Conservation (phyloP, 2,113 vertebrate species). For the Helogale parvula region DNA sequence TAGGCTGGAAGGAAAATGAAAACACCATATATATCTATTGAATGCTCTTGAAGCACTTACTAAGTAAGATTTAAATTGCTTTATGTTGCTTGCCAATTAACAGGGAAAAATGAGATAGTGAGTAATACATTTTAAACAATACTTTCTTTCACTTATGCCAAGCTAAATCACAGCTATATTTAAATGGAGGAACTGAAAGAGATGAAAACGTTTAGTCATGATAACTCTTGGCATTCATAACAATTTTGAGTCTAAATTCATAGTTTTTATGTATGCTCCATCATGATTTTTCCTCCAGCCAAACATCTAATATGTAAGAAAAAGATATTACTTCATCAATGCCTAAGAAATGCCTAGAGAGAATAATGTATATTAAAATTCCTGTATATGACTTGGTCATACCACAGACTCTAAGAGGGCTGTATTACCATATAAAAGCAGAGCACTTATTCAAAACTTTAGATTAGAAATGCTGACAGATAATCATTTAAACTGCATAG, state of each 20-base stretch:
- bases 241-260: slow-evolving; percentile 45
- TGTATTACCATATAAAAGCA: slow-evolving; percentile 3
- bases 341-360: not conserved
- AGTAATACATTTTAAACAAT: slow-evolving; percentile 28
- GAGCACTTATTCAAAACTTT: not conserved
- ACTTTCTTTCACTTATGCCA: not conserved
- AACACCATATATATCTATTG: not conserved
- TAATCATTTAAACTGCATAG: not conserved
- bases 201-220: not conserved
- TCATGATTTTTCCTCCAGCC: not conserved
- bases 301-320: not conserved
- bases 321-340: not conserved
- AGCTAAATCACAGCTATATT: not conserved
- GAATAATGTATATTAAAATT: not conserved
- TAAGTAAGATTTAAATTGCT: not conserved
- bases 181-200: not conserved
- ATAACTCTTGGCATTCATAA: not conserved
- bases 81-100: slow-evolving; percentile 34
- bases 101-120: not conserved
- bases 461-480: not conserved
- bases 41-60: not conserved
- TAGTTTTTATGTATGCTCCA: not conserved
- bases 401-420: not conserved
- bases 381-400: not conserved
- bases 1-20: not conserved